Evolutionary conservation across 2,797 vertebrate genomes (phyloP).

Genomic region (Diceros bicornis): DNA sequence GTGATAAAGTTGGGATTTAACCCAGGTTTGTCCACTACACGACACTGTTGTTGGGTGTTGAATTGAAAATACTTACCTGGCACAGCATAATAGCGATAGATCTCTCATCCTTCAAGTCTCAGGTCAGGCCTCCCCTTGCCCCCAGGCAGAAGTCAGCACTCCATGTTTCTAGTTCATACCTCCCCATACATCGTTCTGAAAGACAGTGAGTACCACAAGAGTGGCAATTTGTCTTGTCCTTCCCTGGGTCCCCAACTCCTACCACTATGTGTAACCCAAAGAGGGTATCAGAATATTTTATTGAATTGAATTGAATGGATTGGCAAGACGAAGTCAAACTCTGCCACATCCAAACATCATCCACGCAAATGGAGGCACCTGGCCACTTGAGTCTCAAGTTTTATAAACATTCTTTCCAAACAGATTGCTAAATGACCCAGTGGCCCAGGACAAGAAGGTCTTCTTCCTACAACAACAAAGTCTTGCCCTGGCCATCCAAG

Average conservation of each 20-base stretch:
- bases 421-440: not conserved
- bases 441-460: not conserved
- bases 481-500: not conserved
- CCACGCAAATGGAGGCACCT: not conserved
- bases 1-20: not conserved
- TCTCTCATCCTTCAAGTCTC: not conserved
- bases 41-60: not conserved
- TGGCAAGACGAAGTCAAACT: not conserved
- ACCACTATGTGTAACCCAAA: not conserved
- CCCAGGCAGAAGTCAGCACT: not conserved
- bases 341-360: not conserved
- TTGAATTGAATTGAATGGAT: not conserved
- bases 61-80: not conserved
- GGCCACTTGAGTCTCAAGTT: not conserved
- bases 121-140: not conserved
- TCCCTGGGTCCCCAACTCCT: not conserved
- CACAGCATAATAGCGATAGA: not conserved
- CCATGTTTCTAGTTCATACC: not conserved
- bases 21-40: not conserved
- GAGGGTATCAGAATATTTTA: not conserved
- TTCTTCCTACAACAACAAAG: not conserved
- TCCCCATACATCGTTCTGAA: not conserved
- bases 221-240: not conserved
- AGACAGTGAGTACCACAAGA: not conserved
- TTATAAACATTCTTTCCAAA: slow-evolving; percentile 15